Conservation (phyloP, 2,113 vertebrate genomes). For the Pelusios castaneus region DNA sequence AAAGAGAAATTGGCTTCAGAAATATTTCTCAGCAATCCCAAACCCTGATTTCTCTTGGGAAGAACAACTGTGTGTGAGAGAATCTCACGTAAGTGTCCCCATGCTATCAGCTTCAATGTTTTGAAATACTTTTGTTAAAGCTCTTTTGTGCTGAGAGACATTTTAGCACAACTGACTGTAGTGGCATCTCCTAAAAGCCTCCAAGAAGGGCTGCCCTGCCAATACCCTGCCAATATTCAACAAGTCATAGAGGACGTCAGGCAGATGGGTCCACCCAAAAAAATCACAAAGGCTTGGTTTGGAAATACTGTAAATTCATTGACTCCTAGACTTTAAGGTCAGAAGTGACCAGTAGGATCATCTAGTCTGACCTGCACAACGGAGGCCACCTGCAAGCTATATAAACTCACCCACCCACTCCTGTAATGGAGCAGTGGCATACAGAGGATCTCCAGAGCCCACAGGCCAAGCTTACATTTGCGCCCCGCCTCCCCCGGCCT, state of each 20-base stretch:
- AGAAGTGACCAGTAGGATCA: no score
- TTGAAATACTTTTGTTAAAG: constrained; percentile 22
- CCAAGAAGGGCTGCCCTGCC: constrained; percentile 54
- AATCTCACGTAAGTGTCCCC: neutral
- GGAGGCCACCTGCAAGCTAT: no score
- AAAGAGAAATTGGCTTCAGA: constrained; percentile 29
- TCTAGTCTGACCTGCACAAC: no score
- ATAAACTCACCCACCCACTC: no score
- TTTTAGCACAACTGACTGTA: constrained; percentile 38
- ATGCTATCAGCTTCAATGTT: neutral
- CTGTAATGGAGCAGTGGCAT: no score
- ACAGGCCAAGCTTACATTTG: no score
- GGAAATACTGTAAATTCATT: constrained; percentile 40
- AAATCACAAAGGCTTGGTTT: constrained; percentile 54
- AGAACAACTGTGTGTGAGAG: neutral
- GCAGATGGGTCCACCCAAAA: constrained; percentile 55
- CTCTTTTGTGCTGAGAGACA: constrained; percentile 3
- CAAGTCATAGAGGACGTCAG: constrained; percentile 64
- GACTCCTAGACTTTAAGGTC: no score
- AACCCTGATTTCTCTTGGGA: constrained; percentile 3
- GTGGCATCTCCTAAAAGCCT: neutral
- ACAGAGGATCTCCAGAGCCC: no score
- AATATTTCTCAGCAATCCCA: neutral
- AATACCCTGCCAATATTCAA: constrained; percentile 33
- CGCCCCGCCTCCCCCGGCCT: no score